Conservation (phyloP, 2,113 vertebrate genomes). For the Donacobius atricapilla region DNA sequence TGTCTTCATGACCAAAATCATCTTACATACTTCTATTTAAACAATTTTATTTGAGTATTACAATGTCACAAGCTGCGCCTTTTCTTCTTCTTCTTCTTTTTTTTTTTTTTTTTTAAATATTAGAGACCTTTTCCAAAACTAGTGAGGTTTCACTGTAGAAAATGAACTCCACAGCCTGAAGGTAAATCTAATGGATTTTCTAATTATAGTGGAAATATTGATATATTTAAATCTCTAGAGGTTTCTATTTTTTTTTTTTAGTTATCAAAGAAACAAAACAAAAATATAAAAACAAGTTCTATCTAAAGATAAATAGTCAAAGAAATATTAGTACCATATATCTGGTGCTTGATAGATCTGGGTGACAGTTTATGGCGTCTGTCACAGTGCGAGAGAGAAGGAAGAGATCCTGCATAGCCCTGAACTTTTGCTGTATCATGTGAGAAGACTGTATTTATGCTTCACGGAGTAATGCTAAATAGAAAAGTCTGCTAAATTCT, state of each 20-base stretch:
- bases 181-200: background rate
- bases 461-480: background rate
- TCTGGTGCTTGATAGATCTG: background rate
- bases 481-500: background rate
- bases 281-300: background rate
- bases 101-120: background rate
- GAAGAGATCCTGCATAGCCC: background rate
- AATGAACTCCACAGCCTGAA: background rate
- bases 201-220: background rate
- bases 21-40: background rate
- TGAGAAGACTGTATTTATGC: background rate
- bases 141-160: background rate
- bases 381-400: background rate
- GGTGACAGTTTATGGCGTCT: background rate
- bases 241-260: background rate
- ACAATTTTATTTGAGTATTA: background rate
- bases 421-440: background rate
- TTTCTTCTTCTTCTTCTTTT: background rate
- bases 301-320: background rate
- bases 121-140: background rate
- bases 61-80: background rate
- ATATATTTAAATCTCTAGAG: background rate
- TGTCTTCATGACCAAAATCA: background rate
- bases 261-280: background rate
- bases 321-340: background rate